These are phyloP conservation scores for Merluccius polli DNA, from an alignment of 2,797 vertebrate genomes.

Conservation along the genomic window DNA sequence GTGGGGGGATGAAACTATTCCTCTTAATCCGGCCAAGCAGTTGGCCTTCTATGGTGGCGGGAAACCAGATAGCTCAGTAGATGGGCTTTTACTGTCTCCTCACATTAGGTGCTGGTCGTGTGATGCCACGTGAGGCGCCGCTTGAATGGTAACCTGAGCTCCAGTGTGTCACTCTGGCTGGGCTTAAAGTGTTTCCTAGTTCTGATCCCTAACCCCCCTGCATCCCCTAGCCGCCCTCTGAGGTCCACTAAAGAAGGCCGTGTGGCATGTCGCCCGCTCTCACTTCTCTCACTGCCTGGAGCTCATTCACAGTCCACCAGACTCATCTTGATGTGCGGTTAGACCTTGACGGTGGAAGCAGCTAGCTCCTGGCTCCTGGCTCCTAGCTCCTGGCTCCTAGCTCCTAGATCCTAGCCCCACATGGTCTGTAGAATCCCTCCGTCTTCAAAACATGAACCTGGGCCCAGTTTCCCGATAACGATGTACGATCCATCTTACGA, in stretches of 20 bases:
- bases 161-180: not conserved
- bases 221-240: not conserved
- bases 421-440: no score
- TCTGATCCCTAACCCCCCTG: not conserved
- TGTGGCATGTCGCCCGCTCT: not conserved
- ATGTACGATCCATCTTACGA: no score
- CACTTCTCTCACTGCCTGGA: not conserved
- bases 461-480: no score
- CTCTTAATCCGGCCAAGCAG: not conserved
- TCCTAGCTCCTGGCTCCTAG: no score
- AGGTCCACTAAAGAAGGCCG: not conserved
- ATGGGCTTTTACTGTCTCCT: not conserved
- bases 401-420: no score
- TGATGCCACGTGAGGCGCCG: no score
- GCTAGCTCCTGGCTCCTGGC: no score
- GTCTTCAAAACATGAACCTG: no score
- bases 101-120: not conserved
- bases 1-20: not conserved
- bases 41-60: not conserved
- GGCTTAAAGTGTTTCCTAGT: slow-evolving; percentile 6
- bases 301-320: not conserved
- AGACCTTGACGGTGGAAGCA: no score
- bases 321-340: not conserved
- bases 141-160: not conserved
- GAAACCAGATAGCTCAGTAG: not conserved